A percentile compares a stretch with the other conserved stretches of the same genome.
Evolutionary conservation across 2,113 vertebrate species (phyloP).

Genomic region (Cygnus buccinator): DNA sequence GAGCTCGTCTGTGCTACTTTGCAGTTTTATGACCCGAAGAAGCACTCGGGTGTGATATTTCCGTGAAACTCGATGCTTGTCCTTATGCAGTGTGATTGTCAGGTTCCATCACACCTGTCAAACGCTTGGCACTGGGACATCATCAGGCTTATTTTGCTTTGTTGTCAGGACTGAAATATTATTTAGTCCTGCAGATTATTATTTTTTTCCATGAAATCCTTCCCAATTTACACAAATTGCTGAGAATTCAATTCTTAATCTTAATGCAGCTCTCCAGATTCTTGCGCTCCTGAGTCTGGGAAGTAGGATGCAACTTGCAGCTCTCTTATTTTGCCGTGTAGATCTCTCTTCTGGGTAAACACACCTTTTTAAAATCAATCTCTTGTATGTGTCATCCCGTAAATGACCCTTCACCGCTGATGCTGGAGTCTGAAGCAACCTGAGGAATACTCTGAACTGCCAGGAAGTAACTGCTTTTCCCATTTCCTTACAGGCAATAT

Average conservation of each 20-base stretch:
- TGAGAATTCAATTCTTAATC: not conserved
- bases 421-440: not conserved
- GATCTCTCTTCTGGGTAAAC: not conserved
- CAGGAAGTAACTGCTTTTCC: not conserved
- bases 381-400: not conserved
- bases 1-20: not conserved
- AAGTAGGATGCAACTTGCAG: not conserved
- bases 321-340: not conserved
- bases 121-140: rapidly evolving
- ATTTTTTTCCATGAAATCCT: not conserved
- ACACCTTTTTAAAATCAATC: not conserved
- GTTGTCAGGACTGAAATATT: not conserved
- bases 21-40: not conserved
- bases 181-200: not conserved
- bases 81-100: rapidly evolving
- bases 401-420: not conserved
- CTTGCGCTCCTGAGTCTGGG: not conserved
- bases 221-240: not conserved
- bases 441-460: not conserved
- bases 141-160: not conserved
- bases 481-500: slow-evolving; percentile 68
- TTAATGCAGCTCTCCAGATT: not conserved
- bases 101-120: not conserved
- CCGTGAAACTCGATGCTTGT: not conserved
- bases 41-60: not conserved